These are phyloP conservation scores for Panagrolaimus sp. DNA, from an alignment of 1,140 invertebrate species.

Conservation along the genomic window DNA sequence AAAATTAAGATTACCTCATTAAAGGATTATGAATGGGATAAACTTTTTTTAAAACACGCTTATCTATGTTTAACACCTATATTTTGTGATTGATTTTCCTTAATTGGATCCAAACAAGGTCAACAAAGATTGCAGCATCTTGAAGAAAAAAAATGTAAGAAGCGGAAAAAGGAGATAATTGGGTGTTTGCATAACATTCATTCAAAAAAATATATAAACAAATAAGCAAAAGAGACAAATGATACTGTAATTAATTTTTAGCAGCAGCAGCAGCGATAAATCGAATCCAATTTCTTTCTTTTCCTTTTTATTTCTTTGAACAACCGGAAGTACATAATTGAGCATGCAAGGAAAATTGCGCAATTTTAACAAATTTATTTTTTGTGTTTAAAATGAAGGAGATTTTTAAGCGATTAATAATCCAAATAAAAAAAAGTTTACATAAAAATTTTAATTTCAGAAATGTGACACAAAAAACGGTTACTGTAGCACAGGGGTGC, in stretches of 20 bases:
- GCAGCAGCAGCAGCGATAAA: background rate
- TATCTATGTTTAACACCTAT: background rate
- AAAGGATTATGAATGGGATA: background rate
- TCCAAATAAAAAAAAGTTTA: too few species aligned
- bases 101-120: background rate
- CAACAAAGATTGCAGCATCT: background rate
- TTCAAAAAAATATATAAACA: background rate
- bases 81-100: background rate
- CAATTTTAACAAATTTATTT: background rate
- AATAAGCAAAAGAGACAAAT: background rate
- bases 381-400: too few species aligned
- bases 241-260: slow-evolving; percentile 16
- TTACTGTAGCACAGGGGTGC: too few species aligned
- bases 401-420: too few species aligned
- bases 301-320: background rate
- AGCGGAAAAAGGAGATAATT: slow-evolving; percentile 7
- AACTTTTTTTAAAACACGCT: slow-evolving; percentile 1
- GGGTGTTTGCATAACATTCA: slow-evolving; percentile 15
- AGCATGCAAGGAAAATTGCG: background rate
- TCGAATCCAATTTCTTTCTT: background rate
- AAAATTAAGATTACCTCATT: background rate
- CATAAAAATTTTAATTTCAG: too few species aligned
- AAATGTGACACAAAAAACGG: too few species aligned
- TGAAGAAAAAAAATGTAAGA: background rate
- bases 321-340: slow-evolving; percentile 17